Evolutionary conservation across 1,140 invertebrate species (phyloP), one percentile per base, ranked within the genome.

Genomic region (Pissodes strobi): DNA sequence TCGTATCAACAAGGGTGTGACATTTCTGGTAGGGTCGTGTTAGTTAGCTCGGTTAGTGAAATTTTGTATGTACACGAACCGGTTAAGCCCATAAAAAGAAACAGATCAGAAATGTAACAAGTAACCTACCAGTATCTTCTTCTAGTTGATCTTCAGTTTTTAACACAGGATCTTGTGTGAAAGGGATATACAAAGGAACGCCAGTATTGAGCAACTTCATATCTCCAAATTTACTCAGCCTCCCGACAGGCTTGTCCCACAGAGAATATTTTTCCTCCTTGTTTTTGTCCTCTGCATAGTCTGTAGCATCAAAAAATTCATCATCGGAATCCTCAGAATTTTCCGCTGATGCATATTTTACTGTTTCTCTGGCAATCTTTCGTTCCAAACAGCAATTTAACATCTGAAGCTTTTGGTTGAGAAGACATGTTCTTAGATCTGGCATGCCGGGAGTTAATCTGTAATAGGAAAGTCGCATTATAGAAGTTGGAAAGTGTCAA

Each of bases 131-230:
- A 0, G 93, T 89, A 76, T 98, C 95, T 75, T 97, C 93, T 72
- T 97, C 91, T 39, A 98, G 77, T 78, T 96, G 91, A 80, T 99
- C 97, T 78, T 99, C 97, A 2, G 97, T 99, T 84, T 98, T 95
- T 3, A 96, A 95, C 0, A 94, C 90, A 0, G 92, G 91, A 73
- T 98, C 95, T 81, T 98, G 93, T 1, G 93, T 96, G n/a, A 91
- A 76, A 0, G 95, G 95, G 61, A 97, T 85, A 76, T 92, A 97
- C 22, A 97, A 78, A 51, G 81, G 81, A 68, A 91, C 87, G 2
- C 88, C 86, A 2, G 85, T 86, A 64, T 87, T 82, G 3, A 93
- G 74, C 22, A 92, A 79, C 65, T 83, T 84, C 22, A 90, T 75
- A 41, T 88, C 82, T 25, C 86, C 86, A 78, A 88, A 87, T 72